Percentiles rank a stretch among this genome's conserved stretches.
phyloP scores from a whole-genome alignment of 1,140 invertebrate genomes.

The Sitophilus oryzae region DNA sequence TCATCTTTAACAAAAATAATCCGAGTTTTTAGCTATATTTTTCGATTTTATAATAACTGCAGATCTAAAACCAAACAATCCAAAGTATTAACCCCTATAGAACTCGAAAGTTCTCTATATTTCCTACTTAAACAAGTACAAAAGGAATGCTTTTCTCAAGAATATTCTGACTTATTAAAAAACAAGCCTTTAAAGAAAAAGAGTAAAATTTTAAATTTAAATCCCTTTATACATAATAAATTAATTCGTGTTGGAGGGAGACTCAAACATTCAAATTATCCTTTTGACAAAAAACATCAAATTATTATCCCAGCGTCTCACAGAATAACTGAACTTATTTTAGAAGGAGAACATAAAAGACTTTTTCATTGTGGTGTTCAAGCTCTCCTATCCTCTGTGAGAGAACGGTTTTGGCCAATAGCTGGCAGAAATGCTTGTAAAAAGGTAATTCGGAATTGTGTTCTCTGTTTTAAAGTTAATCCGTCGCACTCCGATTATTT shows the following conservation, averaged over 20 bases:
- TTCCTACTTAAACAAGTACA: conserved; percentile 8
- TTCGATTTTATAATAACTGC: conserved; percentile 11
- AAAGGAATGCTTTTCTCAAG: conserved; percentile 10
- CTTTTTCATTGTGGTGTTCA: conserved; percentile 30
- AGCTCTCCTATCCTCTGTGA: conserved; percentile 20
- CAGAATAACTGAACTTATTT: conserved; percentile 26
- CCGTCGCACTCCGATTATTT: conserved; percentile 7
- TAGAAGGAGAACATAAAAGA: conserved; percentile 23
- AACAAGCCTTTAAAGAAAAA: conserved; percentile 6
- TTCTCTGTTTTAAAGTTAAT: conserved; percentile 24
- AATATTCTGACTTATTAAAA: conserved; percentile 9
- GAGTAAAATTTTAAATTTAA: conserved; percentile 11
- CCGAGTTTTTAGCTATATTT: conserved; percentile 6
- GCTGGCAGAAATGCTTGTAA: conserved; percentile 5
- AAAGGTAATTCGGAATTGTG: conserved; percentile 19
- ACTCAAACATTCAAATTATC: conserved; percentile 19
- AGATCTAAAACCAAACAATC: conserved; percentile 4
- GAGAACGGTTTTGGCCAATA: conserved; percentile 31
- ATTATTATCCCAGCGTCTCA: conserved; percentile 28
- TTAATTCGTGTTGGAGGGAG: conserved; percentile 35
- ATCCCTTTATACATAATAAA: conserved; percentile 27
- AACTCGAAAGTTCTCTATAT: conserved; percentile 5
- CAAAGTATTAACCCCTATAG: neutral
- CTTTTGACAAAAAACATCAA: conserved; percentile 30
- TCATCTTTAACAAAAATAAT: conserved; percentile 9